phyloP scores from a whole-genome alignment of 1,140 invertebrate genomes.

The Rhynchophorus ferrugineus region DNA sequence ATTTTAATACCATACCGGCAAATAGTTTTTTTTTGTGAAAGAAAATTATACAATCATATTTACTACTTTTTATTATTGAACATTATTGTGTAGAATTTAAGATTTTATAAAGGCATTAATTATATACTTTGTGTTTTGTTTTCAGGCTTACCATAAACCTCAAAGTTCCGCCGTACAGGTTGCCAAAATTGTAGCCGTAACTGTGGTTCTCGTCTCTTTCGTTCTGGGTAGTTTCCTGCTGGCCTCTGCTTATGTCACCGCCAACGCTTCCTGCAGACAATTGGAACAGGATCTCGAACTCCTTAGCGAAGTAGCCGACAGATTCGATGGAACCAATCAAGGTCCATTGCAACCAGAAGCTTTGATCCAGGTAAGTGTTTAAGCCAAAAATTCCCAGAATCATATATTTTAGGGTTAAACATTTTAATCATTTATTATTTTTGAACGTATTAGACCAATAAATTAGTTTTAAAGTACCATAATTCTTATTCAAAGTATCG shows the following conservation, averaged over 20 bases:
- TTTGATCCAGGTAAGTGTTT: constrained; percentile 42
- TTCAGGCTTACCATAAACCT: constrained; percentile 68
- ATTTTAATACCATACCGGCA: too few species aligned
- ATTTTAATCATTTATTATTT: too few species aligned
- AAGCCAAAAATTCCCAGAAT: too few species aligned
- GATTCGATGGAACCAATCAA: constrained; percentile 27
- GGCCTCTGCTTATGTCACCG: constrained; percentile 72
- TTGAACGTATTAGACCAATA: too few species aligned
- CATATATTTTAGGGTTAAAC: too few species aligned
- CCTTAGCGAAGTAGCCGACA: constrained; percentile 48
- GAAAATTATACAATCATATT: too few species aligned
- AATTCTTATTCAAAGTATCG: too few species aligned
- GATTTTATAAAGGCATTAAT: too few species aligned
- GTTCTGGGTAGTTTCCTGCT: constrained; percentile 72
- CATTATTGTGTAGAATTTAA: too few species aligned
- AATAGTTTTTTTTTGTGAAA: too few species aligned
- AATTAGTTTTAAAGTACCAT: too few species aligned
- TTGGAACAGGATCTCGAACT: constrained; percentile 58
- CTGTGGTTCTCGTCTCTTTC: constrained; percentile 66
- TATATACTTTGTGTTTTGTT: constrained; percentile 35
- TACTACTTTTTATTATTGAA: too few species aligned
- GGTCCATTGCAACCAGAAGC: constrained; percentile 43
- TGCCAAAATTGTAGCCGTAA: constrained; percentile 69
- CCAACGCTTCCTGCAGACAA: constrained; percentile 62
- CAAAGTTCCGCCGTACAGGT: constrained; percentile 70